A percentile compares a stretch with the other conserved stretches of the same genome.
Conservation (phyloP, 2,888 invertebrate genomes). For the Lasius fuliginosus region DNA sequence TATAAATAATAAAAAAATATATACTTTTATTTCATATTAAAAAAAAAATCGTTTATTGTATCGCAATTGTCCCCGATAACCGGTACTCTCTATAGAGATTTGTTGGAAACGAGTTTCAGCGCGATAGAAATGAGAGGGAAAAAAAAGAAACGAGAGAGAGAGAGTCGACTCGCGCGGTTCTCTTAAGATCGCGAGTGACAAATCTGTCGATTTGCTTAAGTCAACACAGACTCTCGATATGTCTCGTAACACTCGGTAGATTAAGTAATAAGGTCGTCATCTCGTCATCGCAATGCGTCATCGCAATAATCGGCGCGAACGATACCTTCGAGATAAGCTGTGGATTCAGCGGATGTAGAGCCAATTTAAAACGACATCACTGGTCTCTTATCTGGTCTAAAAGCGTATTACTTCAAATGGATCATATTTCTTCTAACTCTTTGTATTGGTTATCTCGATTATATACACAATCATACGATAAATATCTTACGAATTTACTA, state of each 20-base stretch:
- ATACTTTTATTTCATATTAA: conserved; percentile 74
- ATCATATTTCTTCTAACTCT: conserved; percentile 33
- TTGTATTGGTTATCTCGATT: conserved; percentile 21
- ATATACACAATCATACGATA: background rate
- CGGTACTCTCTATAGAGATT: conserved; percentile 80
- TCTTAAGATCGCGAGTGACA: conserved; percentile 74
- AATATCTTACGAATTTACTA: background rate
- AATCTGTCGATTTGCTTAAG: conserved; percentile 70
- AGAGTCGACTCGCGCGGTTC: conserved; percentile 58
- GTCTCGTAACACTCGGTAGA: conserved; percentile 49
- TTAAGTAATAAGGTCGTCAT: conserved; percentile 58
- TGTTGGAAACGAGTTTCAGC: conserved; percentile 73
- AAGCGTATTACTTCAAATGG: conserved; percentile 33
- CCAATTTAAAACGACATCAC: conserved; percentile 50
- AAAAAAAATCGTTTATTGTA: conserved; percentile 81
- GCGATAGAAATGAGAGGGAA: conserved; percentile 44
- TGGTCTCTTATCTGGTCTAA: conserved; percentile 35
- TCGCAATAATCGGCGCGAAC: conserved; percentile 48
- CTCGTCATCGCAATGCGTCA: conserved; percentile 62
- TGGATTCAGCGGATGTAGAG: conserved; percentile 28
- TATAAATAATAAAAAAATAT: conserved; percentile 71
- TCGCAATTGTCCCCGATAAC: conserved; percentile 75
- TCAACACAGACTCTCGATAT: conserved; percentile 30
- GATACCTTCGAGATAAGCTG: conserved; percentile 48
- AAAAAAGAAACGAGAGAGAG: conserved; percentile 42